Evolutionary conservation across 2,113 vertebrate species (phyloP).

Genomic region (Apistogramma diplotaenia): DNA sequence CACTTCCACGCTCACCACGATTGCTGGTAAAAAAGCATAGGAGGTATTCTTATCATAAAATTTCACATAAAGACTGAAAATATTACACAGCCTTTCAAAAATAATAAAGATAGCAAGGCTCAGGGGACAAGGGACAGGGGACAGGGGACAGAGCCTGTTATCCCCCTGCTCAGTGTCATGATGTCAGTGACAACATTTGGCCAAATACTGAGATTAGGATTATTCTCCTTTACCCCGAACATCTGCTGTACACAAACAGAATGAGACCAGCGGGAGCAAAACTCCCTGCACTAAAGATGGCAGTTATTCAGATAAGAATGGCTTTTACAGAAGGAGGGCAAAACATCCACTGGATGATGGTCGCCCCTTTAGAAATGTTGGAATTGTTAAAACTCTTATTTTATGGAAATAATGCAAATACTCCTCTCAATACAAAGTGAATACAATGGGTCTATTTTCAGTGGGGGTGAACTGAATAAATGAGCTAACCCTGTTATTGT

Average conservation of each 20-base stretch:
- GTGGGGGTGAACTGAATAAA: constrained; percentile 10
- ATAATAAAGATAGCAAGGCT: not conserved
- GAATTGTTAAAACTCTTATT: not conserved
- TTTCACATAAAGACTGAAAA: not conserved
- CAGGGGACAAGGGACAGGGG: too few species aligned
- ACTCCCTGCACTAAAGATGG: constrained; percentile 24
- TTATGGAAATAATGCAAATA: not conserved
- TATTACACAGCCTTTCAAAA: not conserved
- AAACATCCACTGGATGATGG: not conserved
- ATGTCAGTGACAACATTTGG: constrained; percentile 42
- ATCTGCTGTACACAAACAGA: constrained; percentile 51
- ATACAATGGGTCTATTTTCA: not conserved
- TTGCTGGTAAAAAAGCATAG: not conserved
- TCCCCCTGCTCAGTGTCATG: constrained; percentile 39
- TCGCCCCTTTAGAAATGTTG: not conserved
- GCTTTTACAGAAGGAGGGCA: not conserved
- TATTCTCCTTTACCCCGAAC: constrained; percentile 51
- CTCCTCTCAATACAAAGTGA: not conserved
- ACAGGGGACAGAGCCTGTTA: too few species aligned
- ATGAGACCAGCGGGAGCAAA: constrained; percentile 17
- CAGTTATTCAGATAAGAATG: constrained; percentile 21
- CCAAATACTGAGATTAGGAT: constrained; percentile 69
- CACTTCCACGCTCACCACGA: not conserved
- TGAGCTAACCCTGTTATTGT: constrained; percentile 12
- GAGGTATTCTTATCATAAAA: not conserved